Conservation (phyloP, 2,113 vertebrate species). For the Leucosticte australis region DNA sequence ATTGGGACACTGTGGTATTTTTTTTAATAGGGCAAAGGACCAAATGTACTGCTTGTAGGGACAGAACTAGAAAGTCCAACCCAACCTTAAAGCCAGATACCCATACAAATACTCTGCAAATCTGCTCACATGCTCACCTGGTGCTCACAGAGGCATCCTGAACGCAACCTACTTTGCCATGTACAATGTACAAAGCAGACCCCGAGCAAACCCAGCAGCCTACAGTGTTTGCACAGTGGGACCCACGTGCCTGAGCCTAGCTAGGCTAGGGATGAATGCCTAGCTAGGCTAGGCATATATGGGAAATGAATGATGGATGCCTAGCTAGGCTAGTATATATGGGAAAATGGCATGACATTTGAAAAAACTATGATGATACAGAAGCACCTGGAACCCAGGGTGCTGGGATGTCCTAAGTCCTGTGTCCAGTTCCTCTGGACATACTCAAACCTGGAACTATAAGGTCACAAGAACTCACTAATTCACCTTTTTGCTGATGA, state of each 20-base stretch:
- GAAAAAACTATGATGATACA: not conserved
- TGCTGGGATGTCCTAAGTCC: not conserved
- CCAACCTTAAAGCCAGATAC: not conserved
- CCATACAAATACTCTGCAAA: not conserved
- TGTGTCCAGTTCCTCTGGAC: not conserved
- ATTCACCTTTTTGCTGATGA: not conserved
- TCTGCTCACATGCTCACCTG: not conserved
- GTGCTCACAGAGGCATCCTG: not conserved
- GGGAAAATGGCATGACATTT: not conserved
- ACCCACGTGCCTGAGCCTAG: fast-evolving
- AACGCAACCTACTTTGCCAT: not conserved
- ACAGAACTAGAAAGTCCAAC: not conserved
- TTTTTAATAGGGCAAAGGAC: not conserved
- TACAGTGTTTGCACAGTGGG: not conserved
- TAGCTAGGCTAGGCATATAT: not conserved
- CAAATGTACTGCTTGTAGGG: not conserved
- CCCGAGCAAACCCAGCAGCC: not conserved
- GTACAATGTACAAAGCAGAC: not conserved
- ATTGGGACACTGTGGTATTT: not conserved
- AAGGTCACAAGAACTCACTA: not conserved
- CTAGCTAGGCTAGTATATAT: not conserved
- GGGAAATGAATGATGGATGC: no score
- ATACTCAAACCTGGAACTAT: not conserved
- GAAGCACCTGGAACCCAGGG: not conserved
- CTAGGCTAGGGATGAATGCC: not conserved